These are phyloP conservation scores for Caenorhabditis brenneri DNA, from an alignment of 1,140 invertebrate genomes.

Conservation along the genomic window DNA sequence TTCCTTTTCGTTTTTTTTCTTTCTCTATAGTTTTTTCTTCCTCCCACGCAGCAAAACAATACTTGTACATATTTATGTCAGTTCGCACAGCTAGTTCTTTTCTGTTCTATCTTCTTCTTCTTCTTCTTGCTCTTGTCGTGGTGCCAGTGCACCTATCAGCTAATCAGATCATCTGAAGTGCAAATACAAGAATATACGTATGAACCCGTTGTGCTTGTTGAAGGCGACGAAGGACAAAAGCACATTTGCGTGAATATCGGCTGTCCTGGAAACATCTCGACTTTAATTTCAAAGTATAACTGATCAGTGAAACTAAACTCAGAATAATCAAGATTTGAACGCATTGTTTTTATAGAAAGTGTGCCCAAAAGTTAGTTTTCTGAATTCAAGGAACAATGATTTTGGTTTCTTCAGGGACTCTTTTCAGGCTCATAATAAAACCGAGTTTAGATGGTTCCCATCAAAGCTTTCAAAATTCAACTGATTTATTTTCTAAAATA, in stretches of 20 bases:
- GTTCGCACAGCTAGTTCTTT: constrained; percentile 13
- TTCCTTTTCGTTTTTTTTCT: constrained; percentile 4
- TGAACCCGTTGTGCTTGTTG: constrained; percentile 35
- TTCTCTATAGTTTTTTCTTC: neutral
- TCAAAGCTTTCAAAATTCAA: too few species aligned
- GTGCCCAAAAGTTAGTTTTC: too few species aligned
- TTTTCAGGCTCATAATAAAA: too few species aligned
- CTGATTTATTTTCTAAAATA: too few species aligned
- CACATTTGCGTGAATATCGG: constrained; percentile 6
- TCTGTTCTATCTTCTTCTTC: neutral
- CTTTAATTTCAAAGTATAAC: too few species aligned
- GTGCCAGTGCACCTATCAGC: constrained; percentile 38
- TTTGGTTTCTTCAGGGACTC: too few species aligned
- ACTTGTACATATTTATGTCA: constrained; percentile 30
- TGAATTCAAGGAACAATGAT: too few species aligned
- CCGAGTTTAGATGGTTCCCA: too few species aligned
- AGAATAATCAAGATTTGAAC: too few species aligned
- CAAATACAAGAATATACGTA: constrained; percentile 33
- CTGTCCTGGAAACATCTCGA: neutral
- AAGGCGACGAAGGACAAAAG: neutral
- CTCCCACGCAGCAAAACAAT: constrained; percentile 25
- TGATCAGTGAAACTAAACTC: too few species aligned
- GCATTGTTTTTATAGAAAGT: too few species aligned
- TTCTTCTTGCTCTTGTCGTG: too few species aligned
- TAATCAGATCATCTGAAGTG: constrained; percentile 31